These are phyloP conservation scores for Lagorchestes hirsutus DNA, from an alignment of 2,797 vertebrate species.

Conservation along the genomic window DNA sequence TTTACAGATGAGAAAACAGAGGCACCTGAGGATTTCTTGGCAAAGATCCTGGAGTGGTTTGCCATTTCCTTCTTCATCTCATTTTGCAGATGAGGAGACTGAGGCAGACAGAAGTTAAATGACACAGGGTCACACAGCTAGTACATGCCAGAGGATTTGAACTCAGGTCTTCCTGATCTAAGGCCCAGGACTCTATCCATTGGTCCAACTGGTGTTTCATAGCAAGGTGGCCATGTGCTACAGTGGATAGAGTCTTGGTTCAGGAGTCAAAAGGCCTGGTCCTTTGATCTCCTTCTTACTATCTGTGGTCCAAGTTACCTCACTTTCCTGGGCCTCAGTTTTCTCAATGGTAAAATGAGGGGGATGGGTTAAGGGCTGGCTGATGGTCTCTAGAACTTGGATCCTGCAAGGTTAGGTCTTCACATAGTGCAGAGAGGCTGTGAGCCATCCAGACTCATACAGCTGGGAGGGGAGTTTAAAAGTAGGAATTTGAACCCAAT, in stretches of 20 bases:
- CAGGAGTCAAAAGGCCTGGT: neutral
- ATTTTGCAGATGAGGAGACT: neutral
- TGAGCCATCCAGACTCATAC: neutral
- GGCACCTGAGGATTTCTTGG: neutral
- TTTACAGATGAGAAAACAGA: neutral
- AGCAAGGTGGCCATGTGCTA: neutral
- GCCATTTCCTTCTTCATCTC: neutral
- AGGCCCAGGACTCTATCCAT: neutral
- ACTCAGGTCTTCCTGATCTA: neutral
- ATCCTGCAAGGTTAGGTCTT: neutral
- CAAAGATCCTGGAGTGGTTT: neutral
- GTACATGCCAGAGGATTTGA: neutral
- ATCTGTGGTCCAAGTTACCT: neutral
- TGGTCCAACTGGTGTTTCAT: neutral
- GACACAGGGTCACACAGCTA: neutral
- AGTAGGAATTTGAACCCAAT: neutral
- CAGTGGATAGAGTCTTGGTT: neutral
- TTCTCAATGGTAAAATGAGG: neutral
- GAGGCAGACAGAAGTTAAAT: neutral
- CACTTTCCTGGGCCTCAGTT: neutral
- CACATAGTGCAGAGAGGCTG: neutral
- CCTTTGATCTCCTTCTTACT: neutral
- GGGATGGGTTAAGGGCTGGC: neutral
- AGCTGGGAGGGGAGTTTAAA: neutral
- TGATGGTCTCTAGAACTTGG: neutral